Conservation (phyloP, 2,888 invertebrate species). For the Carterocephalus palaemon region DNA sequence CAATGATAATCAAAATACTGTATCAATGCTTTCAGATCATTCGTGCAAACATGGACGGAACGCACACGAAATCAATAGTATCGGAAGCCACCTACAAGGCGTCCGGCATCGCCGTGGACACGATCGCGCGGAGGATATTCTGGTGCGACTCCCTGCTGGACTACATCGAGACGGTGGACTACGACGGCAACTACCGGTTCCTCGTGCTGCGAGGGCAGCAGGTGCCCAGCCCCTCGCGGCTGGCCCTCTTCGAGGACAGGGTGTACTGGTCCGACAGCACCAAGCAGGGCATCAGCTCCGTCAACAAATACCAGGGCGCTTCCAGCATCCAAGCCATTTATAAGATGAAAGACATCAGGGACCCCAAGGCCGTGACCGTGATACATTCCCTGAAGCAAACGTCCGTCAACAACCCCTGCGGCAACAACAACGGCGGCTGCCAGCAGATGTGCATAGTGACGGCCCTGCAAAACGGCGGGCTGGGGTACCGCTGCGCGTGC, state of each 20-base stretch:
- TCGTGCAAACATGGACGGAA: constrained; percentile 96
- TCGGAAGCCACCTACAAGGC: constrained; percentile 96
- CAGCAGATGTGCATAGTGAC: constrained; percentile 97
- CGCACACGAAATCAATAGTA: constrained; percentile 88
- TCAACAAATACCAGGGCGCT: constrained; percentile 90
- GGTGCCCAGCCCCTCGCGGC: constrained; percentile 90
- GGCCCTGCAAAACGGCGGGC: constrained; percentile 82
- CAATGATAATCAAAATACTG: too few relatives aligned
- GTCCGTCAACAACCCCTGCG: constrained; percentile 89
- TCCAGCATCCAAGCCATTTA: constrained; percentile 88
- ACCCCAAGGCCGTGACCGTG: constrained; percentile 90
- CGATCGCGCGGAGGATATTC: constrained; percentile 92
- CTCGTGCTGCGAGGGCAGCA: constrained; percentile 89
- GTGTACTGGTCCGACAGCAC: constrained; percentile 96
- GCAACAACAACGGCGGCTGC: constrained; percentile 92
- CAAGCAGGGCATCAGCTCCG: constrained; percentile 92
- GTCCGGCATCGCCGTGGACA: constrained; percentile 93
- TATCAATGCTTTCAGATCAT: constrained; percentile 71
- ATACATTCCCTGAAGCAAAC: constrained; percentile 89
- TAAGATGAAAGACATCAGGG: constrained; percentile 87
- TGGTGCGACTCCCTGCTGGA: constrained; percentile 98
- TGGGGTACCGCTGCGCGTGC: constrained; percentile 95
- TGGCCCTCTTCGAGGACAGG: constrained; percentile 90
- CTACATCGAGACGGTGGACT: constrained; percentile 97
- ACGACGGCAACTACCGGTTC: constrained; percentile 90